Conservation (phyloP, 2,888 invertebrate species). For the Hymenopus coronatus region DNA sequence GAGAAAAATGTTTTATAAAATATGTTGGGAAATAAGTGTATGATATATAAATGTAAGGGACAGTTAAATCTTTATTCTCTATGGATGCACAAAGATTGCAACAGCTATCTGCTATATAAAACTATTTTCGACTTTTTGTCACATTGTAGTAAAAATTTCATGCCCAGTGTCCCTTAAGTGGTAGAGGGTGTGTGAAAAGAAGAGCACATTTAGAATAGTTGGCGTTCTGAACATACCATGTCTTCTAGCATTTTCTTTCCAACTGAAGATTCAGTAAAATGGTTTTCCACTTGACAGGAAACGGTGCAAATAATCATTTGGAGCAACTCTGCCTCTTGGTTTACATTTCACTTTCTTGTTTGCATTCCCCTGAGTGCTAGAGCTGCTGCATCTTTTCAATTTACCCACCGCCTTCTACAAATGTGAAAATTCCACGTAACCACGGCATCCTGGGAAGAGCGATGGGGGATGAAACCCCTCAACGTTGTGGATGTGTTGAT, state of each 20-base stretch:
- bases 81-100: too few relatives aligned
- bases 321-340: neutral
- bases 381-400: neutral
- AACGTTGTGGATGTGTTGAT: neutral
- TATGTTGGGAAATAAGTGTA: too few relatives aligned
- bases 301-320: neutral
- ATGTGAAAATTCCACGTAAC: neutral
- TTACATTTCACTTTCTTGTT: neutral
- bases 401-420: neutral
- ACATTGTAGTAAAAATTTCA: too few relatives aligned
- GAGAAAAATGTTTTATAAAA: too few relatives aligned
- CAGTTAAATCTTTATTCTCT: too few relatives aligned
- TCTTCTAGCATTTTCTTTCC: neutral
- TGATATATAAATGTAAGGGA: too few relatives aligned
- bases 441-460: neutral
- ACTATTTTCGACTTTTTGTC: too few relatives aligned
- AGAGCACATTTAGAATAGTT: neutral
- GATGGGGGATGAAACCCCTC: neutral
- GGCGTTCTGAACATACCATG: neutral
- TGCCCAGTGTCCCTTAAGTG: too few relatives aligned
- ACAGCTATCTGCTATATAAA: too few relatives aligned
- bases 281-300: neutral
- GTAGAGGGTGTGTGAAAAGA: too few relatives aligned
- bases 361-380: neutral
- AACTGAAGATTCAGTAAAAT: neutral